Conservation (phyloP, 2,888 invertebrate genomes). For the Hydropsyche betteni region DNA sequence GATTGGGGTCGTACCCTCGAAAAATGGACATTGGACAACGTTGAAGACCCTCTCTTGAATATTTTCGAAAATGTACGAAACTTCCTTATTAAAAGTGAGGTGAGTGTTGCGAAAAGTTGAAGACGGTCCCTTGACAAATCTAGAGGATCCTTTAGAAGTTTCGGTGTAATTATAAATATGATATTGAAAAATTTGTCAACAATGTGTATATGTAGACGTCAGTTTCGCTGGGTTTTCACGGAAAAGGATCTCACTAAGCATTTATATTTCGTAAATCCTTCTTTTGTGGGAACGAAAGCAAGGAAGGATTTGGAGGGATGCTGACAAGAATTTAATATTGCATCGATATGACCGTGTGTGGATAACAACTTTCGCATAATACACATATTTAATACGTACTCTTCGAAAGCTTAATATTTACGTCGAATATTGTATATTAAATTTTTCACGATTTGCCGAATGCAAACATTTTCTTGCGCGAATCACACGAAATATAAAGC, state of each 20-base stretch:
- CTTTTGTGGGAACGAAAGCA: conserved; percentile 46
- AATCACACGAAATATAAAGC: background rate
- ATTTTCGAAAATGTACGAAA: too few relatives aligned
- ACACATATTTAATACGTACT: conserved; percentile 24
- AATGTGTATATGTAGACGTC: conserved; percentile 30
- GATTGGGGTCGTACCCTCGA: too few relatives aligned
- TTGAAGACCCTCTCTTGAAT: too few relatives aligned
- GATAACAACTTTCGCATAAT: conserved; percentile 40
- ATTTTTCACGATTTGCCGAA: too few relatives aligned
- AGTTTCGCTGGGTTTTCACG: conserved; percentile 30
- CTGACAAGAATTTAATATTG: conserved; percentile 51
- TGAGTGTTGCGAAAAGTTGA: too few relatives aligned
- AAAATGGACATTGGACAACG: too few relatives aligned
- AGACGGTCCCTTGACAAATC: too few relatives aligned
- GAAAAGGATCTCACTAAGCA: conserved; percentile 47
- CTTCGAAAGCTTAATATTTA: conserved; percentile 9
- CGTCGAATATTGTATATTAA: conserved; percentile 3
- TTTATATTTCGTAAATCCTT: conserved; percentile 46
- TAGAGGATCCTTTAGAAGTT: too few relatives aligned
- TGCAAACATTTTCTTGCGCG: background rate
- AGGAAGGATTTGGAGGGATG: conserved; percentile 50
- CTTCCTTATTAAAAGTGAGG: too few relatives aligned
- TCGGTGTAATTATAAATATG: too few relatives aligned
- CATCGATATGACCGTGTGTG: conserved; percentile 46
- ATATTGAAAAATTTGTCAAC: conserved; percentile 47